Conservation (phyloP, 2,888 invertebrate genomes). For the Calameuta idolon region DNA sequence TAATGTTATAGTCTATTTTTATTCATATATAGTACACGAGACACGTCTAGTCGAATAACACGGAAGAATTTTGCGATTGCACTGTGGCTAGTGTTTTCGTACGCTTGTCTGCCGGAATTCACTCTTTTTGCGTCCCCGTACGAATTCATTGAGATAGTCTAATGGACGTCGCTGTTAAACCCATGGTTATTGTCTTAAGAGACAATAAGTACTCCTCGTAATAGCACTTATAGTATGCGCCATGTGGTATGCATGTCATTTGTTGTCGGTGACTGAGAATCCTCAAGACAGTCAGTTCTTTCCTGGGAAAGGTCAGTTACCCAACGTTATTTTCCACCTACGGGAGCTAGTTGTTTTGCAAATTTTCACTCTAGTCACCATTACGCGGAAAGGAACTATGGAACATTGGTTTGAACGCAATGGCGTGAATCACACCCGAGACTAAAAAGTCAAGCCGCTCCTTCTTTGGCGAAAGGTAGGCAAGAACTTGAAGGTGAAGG, state of each 20-base stretch:
- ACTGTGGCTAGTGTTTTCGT: neutral
- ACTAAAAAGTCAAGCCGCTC: conserved; percentile 19
- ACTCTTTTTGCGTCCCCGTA: neutral
- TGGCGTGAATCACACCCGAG: conserved; percentile 23
- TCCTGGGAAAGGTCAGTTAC: conserved; percentile 37
- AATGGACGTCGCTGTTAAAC: neutral
- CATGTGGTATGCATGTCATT: neutral
- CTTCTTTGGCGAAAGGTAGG: conserved; percentile 21
- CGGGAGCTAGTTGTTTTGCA: neutral
- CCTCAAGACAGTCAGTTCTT: conserved; percentile 24
- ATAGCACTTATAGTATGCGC: neutral
- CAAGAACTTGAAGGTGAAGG: neutral
- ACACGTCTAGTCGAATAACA: neutral
- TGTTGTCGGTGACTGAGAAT: neutral
- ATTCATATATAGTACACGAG: neutral
- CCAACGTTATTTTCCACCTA: neutral
- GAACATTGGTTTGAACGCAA: neutral
- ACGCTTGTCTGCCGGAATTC: neutral
- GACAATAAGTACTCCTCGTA: neutral
- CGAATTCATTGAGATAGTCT: neutral
- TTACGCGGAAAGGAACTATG: neutral
- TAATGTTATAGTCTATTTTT: neutral
- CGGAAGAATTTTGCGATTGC: neutral
- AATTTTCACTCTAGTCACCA: conserved; percentile 1
- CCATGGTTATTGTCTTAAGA: neutral